Evolutionary conservation across 1,140 invertebrate species (phyloP), one percentile per base, ranked within the genome.

Genomic region (Dendrolimus kikuchii): DNA sequence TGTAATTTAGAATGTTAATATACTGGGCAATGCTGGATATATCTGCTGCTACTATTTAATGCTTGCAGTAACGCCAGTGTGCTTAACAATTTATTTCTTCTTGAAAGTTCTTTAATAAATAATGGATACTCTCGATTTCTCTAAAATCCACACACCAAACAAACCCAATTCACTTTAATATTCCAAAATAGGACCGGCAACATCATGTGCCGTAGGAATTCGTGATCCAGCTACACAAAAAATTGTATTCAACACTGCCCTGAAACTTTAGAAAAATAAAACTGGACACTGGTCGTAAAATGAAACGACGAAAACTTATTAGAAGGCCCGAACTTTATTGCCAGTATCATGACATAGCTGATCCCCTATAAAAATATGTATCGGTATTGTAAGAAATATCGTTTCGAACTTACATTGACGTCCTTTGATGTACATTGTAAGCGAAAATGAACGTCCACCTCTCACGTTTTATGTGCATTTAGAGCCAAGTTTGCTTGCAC

Each of bases 281-380:
- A 55, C n/a, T 45, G 43, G 43, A 45, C 43, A 45, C 43, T 5
- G 23, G n/a, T 70, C 77, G 69, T 83, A 83, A 83, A 83, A 76
- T 68, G 56, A 60, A 64, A 72, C 70, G 66, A 68, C 64, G 66
- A 68, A 71, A 79, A 81, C 72, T 77, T 82, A 79, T 81, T 82
- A 73, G 69, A 68, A 56, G 65, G 64, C 64, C 64, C 23, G 23
- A 66, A 81, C 64, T 81, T 84, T 84, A 84, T 81, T 76, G 75
- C 55, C 60, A 63, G 64, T 79, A 75, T 74, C 69, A 67, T 79
- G 74, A 74, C 68, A 75, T 68, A 57, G 64, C 73, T 78, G 71
- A 76, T 77, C 73, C 73, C 62, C 74, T 68, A 68, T 84, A 80
- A 84, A 84, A 81, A 81, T 83, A 80, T 80, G 77, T 73, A 69